Evolutionary conservation across 2,888 invertebrate species (phyloP), one percentile per base, ranked within the genome.

Genomic region (Busseola fusca): DNA sequence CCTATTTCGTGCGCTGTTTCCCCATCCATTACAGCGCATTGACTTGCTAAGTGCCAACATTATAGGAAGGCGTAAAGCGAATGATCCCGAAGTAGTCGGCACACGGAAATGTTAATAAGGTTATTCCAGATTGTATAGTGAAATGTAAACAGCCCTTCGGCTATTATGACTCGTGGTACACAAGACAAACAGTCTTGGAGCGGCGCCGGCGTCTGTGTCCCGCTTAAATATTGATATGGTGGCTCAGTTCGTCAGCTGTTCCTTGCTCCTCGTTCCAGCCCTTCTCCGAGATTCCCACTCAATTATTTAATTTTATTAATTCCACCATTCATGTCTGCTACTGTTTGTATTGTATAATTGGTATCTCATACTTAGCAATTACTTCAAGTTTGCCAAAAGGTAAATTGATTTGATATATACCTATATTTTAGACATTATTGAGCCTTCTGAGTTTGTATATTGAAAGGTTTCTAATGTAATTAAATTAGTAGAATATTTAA

Each of bases 201-300:
- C 88, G 87, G 84, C 87, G 90, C 87, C 87, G 88, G 85, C 88
- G 91, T 87, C 88, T 90, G 86, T 84, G 83, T 88, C 89, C 87
- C 84, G 87, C 87, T 93, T 89, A 90, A 93, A 94, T 93, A 94
- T 94, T 94, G 91, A 93, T 92, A 89, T 89, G 91, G 84, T 87
- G 87, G 84, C 83, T 81, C 75, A 76, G 66, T 81, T 71, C 67
- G 76, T 70, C 69, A 74, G 63, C 76, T 50, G 48, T 50, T 65
- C 64, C 66, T 67, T 54, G 50, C 57, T 75, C 59, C 66, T 76
- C 64, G 50, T 60, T 16, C 71, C 76, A 76, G 68, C 80, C 75
- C 74, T 72, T 67, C 64, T 57, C 69, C 27, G 58, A 73, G 78
- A 84, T 84, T 76, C 65, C 65, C 58, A 80, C 79, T 87, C 72